Evolutionary conservation across 2,888 invertebrate species (phyloP).

Genomic region (Heliconius hortense): DNA sequence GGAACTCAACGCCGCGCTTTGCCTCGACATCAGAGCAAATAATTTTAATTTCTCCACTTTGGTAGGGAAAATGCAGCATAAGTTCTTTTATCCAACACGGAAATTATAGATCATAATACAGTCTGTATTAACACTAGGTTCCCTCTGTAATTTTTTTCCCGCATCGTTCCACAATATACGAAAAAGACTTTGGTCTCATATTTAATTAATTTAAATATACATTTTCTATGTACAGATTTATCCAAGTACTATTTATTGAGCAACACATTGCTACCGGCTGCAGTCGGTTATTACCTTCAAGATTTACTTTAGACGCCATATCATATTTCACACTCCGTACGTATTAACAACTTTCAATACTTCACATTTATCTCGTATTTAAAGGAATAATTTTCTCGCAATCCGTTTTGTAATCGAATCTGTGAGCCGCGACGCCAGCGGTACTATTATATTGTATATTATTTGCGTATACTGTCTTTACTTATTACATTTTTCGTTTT

Average conservation of each 20-base stretch:
- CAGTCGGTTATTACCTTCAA: neutral
- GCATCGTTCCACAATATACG: too few species aligned
- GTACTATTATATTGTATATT: slow-evolving; percentile 25
- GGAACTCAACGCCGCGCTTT: too few species aligned
- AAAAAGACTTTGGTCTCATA: too few species aligned
- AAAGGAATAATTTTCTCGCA: slow-evolving; percentile 25
- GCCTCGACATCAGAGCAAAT: too few species aligned
- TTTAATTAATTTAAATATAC: neutral
- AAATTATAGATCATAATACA: too few species aligned
- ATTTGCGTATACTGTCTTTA: neutral
- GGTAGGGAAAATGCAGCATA: too few species aligned
- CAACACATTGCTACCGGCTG: neutral
- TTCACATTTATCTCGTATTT: slow-evolving; percentile 22
- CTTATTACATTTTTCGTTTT: neutral
- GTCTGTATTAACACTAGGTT: too few species aligned
- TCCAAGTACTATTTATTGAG: neutral
- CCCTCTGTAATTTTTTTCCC: too few species aligned
- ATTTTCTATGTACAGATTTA: neutral
- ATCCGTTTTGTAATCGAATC: slow-evolving; percentile 25
- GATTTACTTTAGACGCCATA: slow-evolving; percentile 8
- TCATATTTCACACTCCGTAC: slow-evolving; percentile 21
- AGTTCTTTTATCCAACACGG: too few species aligned
- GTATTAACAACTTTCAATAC: slow-evolving; percentile 23
- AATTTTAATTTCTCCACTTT: too few species aligned
- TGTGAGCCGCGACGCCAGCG: slow-evolving; percentile 24